phyloP scores from a whole-genome alignment of 2,888 invertebrate genomes.

The Bugula neritina region DNA sequence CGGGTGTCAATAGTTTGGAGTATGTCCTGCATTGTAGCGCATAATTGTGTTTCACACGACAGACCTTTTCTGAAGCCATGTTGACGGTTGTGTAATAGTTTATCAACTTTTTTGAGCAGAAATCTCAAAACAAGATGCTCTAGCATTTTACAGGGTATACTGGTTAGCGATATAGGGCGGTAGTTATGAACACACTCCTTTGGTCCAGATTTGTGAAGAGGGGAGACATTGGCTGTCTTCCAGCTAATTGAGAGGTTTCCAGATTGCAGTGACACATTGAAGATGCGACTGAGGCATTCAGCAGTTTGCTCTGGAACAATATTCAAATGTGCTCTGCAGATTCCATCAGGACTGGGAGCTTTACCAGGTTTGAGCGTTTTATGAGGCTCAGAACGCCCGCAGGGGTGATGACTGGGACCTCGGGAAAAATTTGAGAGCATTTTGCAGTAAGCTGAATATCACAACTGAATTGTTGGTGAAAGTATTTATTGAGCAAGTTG shows the following conservation, averaged over 20 bases:
- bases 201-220: constrained; percentile 33
- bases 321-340: not conserved
- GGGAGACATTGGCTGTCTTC: constrained; percentile 31
- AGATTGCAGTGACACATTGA: not conserved
- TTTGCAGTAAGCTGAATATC: not conserved
- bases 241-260: constrained; percentile 31
- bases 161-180: constrained; percentile 32
- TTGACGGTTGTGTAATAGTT: constrained; percentile 31
- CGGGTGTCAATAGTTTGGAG: constrained; percentile 29
- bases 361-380: not conserved
- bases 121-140: constrained; percentile 32
- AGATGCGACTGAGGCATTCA: not conserved
- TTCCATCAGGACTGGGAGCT: not conserved
- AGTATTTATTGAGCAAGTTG: not conserved
- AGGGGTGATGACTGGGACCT: not conserved
- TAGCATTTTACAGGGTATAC: constrained; percentile 31
- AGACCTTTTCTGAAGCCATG: constrained; percentile 32
- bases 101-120: constrained; percentile 30
- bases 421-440: not conserved
- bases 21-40: constrained; percentile 31
- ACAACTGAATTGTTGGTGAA: not conserved
- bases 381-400: not conserved
- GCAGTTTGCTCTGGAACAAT: not conserved
- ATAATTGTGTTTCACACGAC: constrained; percentile 33
- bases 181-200: constrained; percentile 31